Evolutionary conservation across 2,888 invertebrate species (phyloP), one percentile per base, ranked within the genome.

Genomic region (Xestoiulus laeticollis): DNA sequence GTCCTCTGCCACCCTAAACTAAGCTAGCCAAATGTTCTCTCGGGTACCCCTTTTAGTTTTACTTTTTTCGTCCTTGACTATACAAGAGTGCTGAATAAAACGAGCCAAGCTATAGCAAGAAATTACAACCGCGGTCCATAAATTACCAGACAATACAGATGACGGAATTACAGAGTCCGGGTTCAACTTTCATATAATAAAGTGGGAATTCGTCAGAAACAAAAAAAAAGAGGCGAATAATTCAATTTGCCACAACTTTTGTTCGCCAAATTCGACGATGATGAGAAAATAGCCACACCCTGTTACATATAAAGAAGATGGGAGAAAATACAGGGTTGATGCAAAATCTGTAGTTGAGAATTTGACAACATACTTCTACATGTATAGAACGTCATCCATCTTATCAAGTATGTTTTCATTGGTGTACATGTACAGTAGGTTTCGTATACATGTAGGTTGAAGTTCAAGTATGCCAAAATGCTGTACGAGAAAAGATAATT

Each of bases 51-150:
- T 68, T 68, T 68, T 68, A 68, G 26, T 68, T 68, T n/a, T n/a
- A n/a, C n/a, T n/a, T 38, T 68, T 68, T 26, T 26, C 68, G 68
- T 68, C 68, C 68, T 68, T 68, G 68, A 68, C 68, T 68, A 68
- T 22, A 68, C 2, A 8, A 38, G 38, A 68, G 68, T 26, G 26
- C 26, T 26, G 26, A 68, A 68, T 68, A 26, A 26, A 26, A 59
- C n/a, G 59, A 59, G n/a, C 59, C 59, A 22, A n/a, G n/a, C n/a
- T n/a, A n/a, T n/a, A n/a, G 22, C 59, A 59, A 68, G 38, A 59
- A 68, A 68, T 68, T 68, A 68, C 26, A n/a, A 68, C 68, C 12
- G 68, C 22, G 59, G 22, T 59, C 59, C 22, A 59, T n/a, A 59
- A 59, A 59, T 59, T 59, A 59, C 6, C 26, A n/a, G 68, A 68